Evolutionary conservation across 2,113 vertebrate species (phyloP).

Genomic region (Anoplopoma fimbria): DNA sequence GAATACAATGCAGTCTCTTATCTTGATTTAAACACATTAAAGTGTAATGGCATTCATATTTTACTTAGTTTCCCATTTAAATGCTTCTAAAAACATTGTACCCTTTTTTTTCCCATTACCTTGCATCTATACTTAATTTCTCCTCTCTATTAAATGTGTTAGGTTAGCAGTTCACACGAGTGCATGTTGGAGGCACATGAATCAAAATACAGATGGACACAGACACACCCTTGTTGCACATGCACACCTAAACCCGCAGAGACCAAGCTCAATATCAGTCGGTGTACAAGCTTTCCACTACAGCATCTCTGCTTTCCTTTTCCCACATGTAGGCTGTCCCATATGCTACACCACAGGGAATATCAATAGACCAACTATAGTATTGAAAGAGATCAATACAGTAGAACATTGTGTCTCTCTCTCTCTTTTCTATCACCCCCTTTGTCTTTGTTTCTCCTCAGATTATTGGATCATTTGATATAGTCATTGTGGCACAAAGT

Average conservation of each 20-base stretch:
- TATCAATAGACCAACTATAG: conserved; percentile 77
- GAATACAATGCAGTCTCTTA: neutral
- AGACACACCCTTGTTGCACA: conserved; percentile 16
- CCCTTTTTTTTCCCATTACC: neutral
- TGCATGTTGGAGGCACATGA: conserved; percentile 18
- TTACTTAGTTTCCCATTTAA: conserved; percentile 16
- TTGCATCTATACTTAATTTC: conserved; percentile 13
- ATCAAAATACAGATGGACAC: conserved; percentile 39
- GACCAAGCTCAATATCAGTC: conserved; percentile 65
- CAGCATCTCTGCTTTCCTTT: conserved; percentile 70
- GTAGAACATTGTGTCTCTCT: conserved; percentile 70
- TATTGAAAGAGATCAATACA: conserved; percentile 80
- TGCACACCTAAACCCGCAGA: conserved; percentile 37
- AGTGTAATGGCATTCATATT: conserved; percentile 31
- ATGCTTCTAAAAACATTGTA: neutral
- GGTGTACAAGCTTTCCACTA: conserved; percentile 58
- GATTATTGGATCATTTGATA: conserved; percentile 55
- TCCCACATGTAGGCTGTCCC: conserved; percentile 63
- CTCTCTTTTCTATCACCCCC: neutral
- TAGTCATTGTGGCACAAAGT: conserved; percentile 67
- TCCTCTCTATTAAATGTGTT: conserved; percentile 30
- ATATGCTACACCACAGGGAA: conserved; percentile 72
- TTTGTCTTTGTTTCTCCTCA: conserved; percentile 43
- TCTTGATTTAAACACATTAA: conserved; percentile 36
- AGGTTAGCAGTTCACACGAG: conserved; percentile 18